A percentile compares a stretch with the other conserved stretches of the same genome.
Conservation (phyloP, 2,113 vertebrate genomes). For the Microcebus ravelobensis region DNA sequence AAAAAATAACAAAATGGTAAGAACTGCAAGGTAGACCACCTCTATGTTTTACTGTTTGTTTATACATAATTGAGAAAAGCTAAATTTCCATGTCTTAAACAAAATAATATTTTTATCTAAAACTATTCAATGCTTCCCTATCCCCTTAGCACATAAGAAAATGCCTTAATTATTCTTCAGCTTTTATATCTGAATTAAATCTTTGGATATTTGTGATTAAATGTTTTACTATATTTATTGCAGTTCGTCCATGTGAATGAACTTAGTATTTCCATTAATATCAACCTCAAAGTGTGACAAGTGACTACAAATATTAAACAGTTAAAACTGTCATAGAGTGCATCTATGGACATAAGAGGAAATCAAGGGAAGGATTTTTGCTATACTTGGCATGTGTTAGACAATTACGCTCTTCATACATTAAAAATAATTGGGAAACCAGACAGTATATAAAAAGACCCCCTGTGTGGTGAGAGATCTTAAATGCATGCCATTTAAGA, state of each 20-base stretch:
- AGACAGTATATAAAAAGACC: neutral
- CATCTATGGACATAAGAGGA: neutral
- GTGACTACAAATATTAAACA: neutral
- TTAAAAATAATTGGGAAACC: neutral
- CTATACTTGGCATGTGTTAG: neutral
- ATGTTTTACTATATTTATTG: neutral
- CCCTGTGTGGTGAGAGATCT: neutral
- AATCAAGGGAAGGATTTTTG: neutral
- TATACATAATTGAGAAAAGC: neutral
- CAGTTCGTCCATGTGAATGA: neutral
- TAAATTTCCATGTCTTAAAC: neutral
- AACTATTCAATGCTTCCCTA: neutral
- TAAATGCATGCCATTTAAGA: neutral
- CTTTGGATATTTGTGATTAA: neutral
- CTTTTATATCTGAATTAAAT: neutral
- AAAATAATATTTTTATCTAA: neutral
- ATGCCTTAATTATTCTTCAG: neutral
- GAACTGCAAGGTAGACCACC: neutral
- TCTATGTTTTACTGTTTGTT: neutral
- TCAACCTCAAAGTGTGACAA: neutral
- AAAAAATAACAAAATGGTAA: neutral
- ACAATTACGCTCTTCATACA: neutral
- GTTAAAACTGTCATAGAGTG: neutral
- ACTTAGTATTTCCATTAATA: neutral
- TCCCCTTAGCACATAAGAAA: neutral